A percentile compares a stretch with the other conserved stretches of the same genome.
Evolutionary conservation across 2,888 invertebrate genomes (phyloP).

Genomic region (Lydus trimaculatus): DNA sequence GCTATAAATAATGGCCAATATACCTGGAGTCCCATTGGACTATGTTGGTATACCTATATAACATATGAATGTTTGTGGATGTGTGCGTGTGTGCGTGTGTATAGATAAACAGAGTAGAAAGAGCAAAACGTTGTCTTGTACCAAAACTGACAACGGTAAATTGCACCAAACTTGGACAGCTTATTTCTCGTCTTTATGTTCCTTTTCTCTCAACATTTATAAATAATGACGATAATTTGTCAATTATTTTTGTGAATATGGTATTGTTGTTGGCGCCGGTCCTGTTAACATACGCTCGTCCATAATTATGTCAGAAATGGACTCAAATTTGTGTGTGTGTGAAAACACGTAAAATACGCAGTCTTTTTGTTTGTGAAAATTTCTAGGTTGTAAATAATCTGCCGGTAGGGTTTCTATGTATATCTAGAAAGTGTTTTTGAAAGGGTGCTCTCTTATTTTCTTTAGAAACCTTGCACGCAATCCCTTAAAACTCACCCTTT

Average conservation of each 20-base stretch:
- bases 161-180: constrained; percentile 33
- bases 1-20: constrained; percentile 59
- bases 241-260: background rate
- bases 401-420: constrained; percentile 12
- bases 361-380: constrained; percentile 17
- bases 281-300: background rate
- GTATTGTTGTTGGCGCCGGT: background rate
- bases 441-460: constrained; percentile 24
- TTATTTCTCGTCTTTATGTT: background rate
- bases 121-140: constrained; percentile 43
- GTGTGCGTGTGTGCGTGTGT: constrained; percentile 17
- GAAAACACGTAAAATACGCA: constrained; percentile 20
- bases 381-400: constrained; percentile 26
- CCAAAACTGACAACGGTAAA: constrained; percentile 45
- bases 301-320: constrained; percentile 8
- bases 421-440: constrained; percentile 29
- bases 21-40: constrained; percentile 43
- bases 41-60: constrained; percentile 9
- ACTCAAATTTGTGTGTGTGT: constrained; percentile 12
- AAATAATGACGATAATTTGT: background rate
- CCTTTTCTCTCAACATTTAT: background rate
- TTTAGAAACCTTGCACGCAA: constrained; percentile 19
- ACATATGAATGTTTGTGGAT: too few relatives aligned
- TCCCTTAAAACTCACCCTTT: constrained; percentile 23
- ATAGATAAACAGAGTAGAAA: constrained; percentile 37